These are phyloP conservation scores for Zoroaster sp. DNA, from an alignment of 53 echinoderm and acorn worm genomes.

Conservation along the genomic window DNA sequence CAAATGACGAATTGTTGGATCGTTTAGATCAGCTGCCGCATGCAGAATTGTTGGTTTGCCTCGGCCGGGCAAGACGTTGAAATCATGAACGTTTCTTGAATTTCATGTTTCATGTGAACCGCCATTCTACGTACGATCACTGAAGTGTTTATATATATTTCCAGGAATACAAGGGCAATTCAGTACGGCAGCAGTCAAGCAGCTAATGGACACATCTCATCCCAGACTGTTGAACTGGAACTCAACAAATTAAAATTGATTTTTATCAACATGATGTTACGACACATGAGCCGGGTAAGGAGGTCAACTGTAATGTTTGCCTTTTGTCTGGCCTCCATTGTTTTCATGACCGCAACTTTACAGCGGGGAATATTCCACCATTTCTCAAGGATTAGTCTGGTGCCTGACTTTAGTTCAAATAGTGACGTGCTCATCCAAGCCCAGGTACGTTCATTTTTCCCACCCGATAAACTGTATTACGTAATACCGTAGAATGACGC, in stretches of 20 bases:
- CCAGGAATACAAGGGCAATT: no score
- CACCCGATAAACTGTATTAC: background rate
- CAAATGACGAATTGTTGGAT: background rate
- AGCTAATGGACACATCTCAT: no score
- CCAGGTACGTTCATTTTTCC: background rate
- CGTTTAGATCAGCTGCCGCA: background rate
- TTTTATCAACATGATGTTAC: background rate
- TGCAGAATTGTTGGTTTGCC: background rate
- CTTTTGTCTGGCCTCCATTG: conserved; percentile 36
- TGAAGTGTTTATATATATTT: no score
- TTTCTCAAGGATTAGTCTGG: conserved; percentile 14
- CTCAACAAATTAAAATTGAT: no score
- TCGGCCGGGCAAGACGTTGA: no score
- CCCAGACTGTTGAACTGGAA: no score
- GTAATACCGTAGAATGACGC: background rate
- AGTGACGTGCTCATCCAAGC: conserved; percentile 14
- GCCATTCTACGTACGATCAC: no score
- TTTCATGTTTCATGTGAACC: no score
- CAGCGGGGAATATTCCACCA: conserved; percentile 1
- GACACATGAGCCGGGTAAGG: conserved; percentile 23
- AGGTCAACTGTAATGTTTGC: conserved; percentile 35
- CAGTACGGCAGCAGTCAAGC: no score
- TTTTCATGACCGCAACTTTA: conserved; percentile 35
- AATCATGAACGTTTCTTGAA: no score
- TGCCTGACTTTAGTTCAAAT: conserved; percentile 3